Evolutionary conservation across 1,140 invertebrate genomes (phyloP).

Genomic region (Bactericera cockerelli): DNA sequence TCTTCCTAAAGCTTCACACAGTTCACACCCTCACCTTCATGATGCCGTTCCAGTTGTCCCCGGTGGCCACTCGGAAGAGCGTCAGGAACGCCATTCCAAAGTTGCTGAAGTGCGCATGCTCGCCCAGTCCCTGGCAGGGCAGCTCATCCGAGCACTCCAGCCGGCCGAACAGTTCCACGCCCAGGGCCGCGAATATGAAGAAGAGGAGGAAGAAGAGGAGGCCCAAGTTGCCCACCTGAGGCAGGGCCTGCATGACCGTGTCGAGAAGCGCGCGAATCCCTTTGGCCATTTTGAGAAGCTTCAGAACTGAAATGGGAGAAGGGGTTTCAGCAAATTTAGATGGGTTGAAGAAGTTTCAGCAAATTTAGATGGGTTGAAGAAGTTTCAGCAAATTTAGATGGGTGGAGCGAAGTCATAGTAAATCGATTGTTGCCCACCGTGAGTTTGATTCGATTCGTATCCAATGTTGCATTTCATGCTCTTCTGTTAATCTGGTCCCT

Average conservation of each 20-base stretch:
- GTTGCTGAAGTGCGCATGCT: conserved; percentile 97
- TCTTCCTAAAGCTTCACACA: too few relatives aligned
- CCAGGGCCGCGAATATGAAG: conserved; percentile 98
- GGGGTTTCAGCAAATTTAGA: too few relatives aligned
- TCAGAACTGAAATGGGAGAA: conserved; percentile 69
- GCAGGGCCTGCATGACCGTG: conserved; percentile 97
- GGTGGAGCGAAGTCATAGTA: too few relatives aligned
- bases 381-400: too few relatives aligned
- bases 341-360: too few relatives aligned
- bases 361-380: too few relatives aligned
- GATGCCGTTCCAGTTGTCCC: conserved; percentile 99
- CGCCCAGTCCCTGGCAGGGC: conserved; percentile 94
- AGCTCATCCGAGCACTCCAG: conserved; percentile 92
- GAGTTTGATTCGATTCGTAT: too few relatives aligned
- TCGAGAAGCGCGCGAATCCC: conserved; percentile 93
- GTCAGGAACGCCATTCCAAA: conserved; percentile 99
- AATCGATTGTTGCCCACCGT: too few relatives aligned
- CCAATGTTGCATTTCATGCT: too few relatives aligned
- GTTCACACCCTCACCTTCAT: conserved; percentile 94
- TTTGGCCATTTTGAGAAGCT: conserved; percentile 98
- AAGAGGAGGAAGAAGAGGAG: conserved; percentile 96
- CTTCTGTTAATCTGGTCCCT: too few relatives aligned
- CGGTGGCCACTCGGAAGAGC: conserved; percentile 94
- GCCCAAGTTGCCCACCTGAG: conserved; percentile 97
- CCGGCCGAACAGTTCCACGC: conserved; percentile 95